Percentiles rank a stretch among this genome's conserved stretches.
Evolutionary conservation across 2,113 vertebrate genomes (phyloP).

Genomic region (Erpornis zantholeuca): DNA sequence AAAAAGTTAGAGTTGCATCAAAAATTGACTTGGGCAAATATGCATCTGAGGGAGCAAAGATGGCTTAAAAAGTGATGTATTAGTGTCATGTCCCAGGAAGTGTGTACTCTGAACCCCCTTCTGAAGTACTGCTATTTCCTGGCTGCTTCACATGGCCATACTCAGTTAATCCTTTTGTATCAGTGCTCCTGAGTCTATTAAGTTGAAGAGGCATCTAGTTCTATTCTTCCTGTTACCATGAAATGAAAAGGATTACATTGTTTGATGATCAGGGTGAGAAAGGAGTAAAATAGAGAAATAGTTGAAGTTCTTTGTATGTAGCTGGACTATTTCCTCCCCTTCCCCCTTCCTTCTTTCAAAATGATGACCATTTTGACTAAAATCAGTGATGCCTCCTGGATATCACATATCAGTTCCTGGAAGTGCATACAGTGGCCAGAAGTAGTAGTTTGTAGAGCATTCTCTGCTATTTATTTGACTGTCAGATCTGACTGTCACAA

Average conservation of each 20-base stretch:
- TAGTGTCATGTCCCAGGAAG: neutral
- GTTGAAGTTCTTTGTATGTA: neutral
- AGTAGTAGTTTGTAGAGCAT: neutral
- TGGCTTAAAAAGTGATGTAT: neutral
- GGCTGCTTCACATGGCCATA: neutral
- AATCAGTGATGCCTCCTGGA: neutral
- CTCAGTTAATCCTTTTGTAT: neutral
- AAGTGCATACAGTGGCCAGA: neutral
- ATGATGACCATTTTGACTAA: neutral
- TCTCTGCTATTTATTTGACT: neutral
- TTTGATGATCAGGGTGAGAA: neutral
- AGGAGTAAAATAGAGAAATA: neutral
- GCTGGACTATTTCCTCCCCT: neutral
- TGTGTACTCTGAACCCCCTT: neutral
- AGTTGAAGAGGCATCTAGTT: neutral
- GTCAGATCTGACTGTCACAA: neutral
- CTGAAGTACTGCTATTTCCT: neutral
- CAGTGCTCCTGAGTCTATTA: neutral
- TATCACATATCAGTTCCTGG: neutral
- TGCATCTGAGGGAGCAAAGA: neutral
- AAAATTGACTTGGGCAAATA: neutral
- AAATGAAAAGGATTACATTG: neutral
- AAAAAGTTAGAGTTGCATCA: neutral
- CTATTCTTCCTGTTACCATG: neutral
- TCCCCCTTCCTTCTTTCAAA: neutral